These are phyloP conservation scores for Volucella inanis DNA, from an alignment of 2,888 invertebrate species.

Conservation along the genomic window DNA sequence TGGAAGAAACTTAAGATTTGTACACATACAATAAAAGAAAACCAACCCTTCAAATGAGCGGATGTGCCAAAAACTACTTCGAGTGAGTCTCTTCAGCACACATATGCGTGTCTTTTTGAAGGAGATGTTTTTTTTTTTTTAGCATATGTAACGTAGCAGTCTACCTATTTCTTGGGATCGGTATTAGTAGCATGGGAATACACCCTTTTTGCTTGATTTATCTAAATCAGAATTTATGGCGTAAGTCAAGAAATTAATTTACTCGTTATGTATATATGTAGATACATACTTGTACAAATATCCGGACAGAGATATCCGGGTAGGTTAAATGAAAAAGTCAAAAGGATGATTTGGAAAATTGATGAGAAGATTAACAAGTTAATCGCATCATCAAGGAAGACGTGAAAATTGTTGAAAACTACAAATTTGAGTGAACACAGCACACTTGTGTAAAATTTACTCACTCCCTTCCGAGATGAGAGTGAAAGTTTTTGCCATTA, in stretches of 20 bases:
- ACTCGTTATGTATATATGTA: no score
- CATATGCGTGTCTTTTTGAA: constrained; percentile 36
- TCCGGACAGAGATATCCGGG: no score
- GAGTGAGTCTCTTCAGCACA: constrained; percentile 40
- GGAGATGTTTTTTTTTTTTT: constrained; percentile 2
- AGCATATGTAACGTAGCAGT: not conserved
- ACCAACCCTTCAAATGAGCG: constrained; percentile 24
- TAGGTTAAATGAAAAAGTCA: constrained; percentile 29
- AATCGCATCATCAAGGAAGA: constrained; percentile 24
- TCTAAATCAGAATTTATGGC: constrained; percentile 38
- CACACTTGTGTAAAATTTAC: constrained; percentile 49
- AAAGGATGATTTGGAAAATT: constrained; percentile 8
- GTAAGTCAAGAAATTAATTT: constrained; percentile 21
- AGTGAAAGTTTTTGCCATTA: constrained; percentile 1
- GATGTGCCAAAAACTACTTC: constrained; percentile 38
- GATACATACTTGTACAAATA: no score
- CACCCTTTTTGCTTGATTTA: constrained; percentile 50
- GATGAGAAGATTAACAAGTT: not conserved
- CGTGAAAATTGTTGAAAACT: constrained; percentile 65
- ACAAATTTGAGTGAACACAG: constrained; percentile 55
- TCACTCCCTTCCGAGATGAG: constrained; percentile 14
- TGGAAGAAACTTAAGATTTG: not conserved
- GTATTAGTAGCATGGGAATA: not conserved
- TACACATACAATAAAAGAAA: not conserved
- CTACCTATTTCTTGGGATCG: not conserved